Percentiles rank a stretch among this genome's conserved stretches.
These are phyloP conservation scores for Lytechinus pictus DNA, from an alignment of 35 echinoderm and acorn worm species.

Conservation along the genomic window DNA sequence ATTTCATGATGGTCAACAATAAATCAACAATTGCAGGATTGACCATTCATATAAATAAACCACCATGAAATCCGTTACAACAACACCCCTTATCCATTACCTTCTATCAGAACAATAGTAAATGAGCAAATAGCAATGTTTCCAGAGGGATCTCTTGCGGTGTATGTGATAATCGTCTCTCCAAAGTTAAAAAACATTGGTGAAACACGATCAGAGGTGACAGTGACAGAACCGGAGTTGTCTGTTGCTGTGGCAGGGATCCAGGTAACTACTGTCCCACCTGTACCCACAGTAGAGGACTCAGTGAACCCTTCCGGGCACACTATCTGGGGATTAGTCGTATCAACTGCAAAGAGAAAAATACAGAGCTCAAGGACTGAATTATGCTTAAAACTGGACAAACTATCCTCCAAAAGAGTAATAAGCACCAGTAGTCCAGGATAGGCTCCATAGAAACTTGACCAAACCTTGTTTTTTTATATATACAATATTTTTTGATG, in stretches of 20 bases:
- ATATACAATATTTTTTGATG: no score
- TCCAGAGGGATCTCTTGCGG: slow-evolving; percentile 53
- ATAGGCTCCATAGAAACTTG: no score
- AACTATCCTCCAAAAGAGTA: no score
- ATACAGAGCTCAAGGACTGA: background rate
- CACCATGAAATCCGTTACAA: no score
- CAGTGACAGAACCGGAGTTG: slow-evolving; percentile 32
- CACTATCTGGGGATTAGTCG: background rate
- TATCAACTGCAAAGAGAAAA: slow-evolving; percentile 35
- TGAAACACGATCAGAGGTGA: slow-evolving; percentile 39
- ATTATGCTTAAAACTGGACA: no score
- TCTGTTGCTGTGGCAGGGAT: slow-evolving; percentile 45
- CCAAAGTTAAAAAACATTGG: slow-evolving; percentile 52
- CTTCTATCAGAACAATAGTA: slow-evolving; percentile 39
- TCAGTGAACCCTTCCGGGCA: slow-evolving; percentile 33
- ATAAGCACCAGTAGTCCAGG: no score
- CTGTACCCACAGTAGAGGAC: background rate
- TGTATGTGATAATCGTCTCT: slow-evolving; percentile 63
- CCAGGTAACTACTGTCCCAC: slow-evolving; percentile 45
- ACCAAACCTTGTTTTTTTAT: no score
- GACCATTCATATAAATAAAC: no score
- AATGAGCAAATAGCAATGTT: slow-evolving; percentile 75
- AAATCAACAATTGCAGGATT: no score
- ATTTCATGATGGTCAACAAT: no score
- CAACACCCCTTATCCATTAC: background rate